phyloP scores from a whole-genome alignment of 2,888 invertebrate genomes.

The Stomorhina lunata region DNA sequence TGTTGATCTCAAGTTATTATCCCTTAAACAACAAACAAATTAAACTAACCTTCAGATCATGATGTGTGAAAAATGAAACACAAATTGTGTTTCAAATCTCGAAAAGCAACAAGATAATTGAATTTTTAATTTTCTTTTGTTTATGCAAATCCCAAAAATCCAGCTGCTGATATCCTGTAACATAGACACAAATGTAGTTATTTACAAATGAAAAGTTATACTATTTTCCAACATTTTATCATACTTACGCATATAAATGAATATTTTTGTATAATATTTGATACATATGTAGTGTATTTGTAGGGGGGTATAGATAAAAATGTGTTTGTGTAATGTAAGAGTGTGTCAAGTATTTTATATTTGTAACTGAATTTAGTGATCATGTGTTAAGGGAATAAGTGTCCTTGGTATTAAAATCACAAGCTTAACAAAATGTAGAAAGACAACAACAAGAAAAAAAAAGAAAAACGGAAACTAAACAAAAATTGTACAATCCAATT shows the following conservation, averaged over 20 bases:
- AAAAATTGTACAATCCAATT: not conserved
- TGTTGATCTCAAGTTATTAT: not conserved
- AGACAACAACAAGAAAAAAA: not conserved
- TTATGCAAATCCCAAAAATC: conserved; percentile 21
- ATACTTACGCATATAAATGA: not conserved
- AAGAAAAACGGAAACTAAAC: not conserved
- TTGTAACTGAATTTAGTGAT: conserved; percentile 28
- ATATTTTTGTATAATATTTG: too few species aligned
- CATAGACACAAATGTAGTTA: too few species aligned
- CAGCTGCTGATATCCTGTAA: conserved; percentile 8
- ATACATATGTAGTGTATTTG: not conserved
- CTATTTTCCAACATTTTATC: not conserved
- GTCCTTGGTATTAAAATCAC: conserved; percentile 29
- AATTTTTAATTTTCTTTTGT: conserved; percentile 35
- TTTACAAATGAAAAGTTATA: not conserved
- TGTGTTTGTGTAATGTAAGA: not conserved
- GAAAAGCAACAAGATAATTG: conserved; percentile 33
- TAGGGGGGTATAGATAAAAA: not conserved
- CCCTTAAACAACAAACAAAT: not conserved
- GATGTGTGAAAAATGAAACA: not conserved
- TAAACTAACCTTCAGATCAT: not conserved
- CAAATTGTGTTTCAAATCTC: conserved; percentile 10
- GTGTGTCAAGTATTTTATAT: conserved; percentile 28
- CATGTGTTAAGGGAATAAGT: conserved; percentile 35
- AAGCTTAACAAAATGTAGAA: not conserved